These are phyloP conservation scores for Aplysia californica DNA, from an alignment of 1,140 invertebrate species.

Conservation along the genomic window DNA sequence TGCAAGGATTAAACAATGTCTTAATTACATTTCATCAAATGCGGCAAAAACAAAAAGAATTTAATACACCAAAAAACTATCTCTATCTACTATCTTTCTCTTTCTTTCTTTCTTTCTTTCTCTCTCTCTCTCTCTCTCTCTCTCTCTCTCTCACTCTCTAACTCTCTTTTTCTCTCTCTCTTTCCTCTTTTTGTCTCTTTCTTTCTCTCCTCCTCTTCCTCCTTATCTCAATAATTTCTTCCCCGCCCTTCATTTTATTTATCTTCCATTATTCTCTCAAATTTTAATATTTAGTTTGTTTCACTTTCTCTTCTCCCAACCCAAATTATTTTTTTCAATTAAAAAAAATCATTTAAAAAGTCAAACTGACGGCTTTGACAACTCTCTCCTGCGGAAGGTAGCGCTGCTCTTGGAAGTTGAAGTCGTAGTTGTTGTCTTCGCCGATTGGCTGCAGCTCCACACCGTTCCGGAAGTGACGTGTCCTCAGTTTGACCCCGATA, in stretches of 20 bases:
- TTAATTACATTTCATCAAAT: too few species aligned
- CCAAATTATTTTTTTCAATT: too few species aligned
- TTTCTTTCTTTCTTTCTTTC: too few species aligned
- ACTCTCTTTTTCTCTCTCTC: too few species aligned
- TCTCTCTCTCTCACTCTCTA: too few species aligned
- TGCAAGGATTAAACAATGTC: too few species aligned
- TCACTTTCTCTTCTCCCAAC: too few species aligned
- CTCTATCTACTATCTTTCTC: too few species aligned
- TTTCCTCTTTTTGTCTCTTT: neutral
- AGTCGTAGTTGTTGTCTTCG: constrained; percentile 42
- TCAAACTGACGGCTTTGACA: constrained; percentile 32
- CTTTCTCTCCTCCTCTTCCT: neutral
- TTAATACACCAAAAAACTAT: too few species aligned
- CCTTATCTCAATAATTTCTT: neutral
- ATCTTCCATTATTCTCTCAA: neutral
- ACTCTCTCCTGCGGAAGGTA: constrained; percentile 29
- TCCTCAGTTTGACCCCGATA: constrained; percentile 31
- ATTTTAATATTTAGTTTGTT: neutral
- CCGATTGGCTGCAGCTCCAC: constrained; percentile 35
- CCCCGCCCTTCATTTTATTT: neutral
- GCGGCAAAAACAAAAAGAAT: too few species aligned
- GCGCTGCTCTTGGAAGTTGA: constrained; percentile 43
- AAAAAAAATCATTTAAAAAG: too few species aligned
- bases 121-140: too few species aligned
- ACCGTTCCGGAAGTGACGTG: constrained; percentile 43